A percentile compares a stretch with the other conserved stretches of the same genome.
phyloP scores from a whole-genome alignment of 23 tunicate species.

The Trididemnum miniatum region DNA sequence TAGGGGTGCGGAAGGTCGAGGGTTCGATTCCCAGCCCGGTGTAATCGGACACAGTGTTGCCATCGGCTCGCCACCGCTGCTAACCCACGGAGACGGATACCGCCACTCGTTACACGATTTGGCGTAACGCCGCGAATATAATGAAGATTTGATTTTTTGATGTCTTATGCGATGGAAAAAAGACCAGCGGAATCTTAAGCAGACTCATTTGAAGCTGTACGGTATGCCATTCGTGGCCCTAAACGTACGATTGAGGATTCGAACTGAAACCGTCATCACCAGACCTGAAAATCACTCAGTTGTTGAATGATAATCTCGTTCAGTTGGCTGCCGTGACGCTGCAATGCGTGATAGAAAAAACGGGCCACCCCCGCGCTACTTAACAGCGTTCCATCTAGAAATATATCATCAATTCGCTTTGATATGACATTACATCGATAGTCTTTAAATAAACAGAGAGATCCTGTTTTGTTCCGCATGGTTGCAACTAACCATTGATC shows the following conservation, averaged over 20 bases:
- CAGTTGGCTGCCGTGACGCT: too few species aligned
- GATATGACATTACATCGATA: not conserved
- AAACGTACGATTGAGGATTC: too few species aligned
- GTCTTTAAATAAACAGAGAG: conserved; percentile 1
- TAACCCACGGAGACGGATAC: not conserved
- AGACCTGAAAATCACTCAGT: too few species aligned
- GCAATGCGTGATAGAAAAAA: not conserved
- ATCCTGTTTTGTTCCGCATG: conserved; percentile 34
- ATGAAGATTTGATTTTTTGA: too few species aligned
- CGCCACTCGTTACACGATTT: too few species aligned
- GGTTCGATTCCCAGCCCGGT: not conserved
- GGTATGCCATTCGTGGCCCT: too few species aligned
- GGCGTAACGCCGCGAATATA: too few species aligned
- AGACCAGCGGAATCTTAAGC: too few species aligned
- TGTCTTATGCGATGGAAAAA: too few species aligned
- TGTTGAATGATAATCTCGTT: too few species aligned
- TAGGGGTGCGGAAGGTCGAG: not conserved
- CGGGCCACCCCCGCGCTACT: not conserved
- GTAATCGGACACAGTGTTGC: not conserved
- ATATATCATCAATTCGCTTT: conserved; percentile 16
- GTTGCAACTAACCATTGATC: not conserved
- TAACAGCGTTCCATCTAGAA: not conserved
- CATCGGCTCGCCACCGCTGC: not conserved
- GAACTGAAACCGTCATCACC: too few species aligned
- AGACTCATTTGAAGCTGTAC: too few species aligned